These are phyloP conservation scores for Pasiphila rectangulata DNA, from an alignment of 2,888 invertebrate genomes.

Conservation along the genomic window DNA sequence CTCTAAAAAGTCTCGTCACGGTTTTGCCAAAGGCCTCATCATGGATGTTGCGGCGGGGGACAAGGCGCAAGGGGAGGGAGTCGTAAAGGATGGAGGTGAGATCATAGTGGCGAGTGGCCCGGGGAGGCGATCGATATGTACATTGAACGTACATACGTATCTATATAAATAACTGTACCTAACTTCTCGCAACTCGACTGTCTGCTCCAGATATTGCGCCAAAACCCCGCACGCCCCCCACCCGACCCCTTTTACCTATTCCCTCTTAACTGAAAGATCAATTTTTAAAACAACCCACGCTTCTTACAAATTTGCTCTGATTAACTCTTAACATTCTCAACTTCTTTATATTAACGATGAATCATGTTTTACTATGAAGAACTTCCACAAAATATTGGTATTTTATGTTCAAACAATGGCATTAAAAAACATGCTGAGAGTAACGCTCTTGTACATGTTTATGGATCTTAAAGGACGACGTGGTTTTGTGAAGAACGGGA, in stretches of 20 bases:
- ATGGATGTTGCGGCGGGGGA: constrained; percentile 62
- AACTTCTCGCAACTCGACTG: constrained; percentile 78
- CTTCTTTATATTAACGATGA: neutral
- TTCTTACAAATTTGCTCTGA: constrained; percentile 15
- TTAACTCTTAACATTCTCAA: neutral
- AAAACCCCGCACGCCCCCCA: constrained; percentile 64
- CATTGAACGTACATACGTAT: constrained; percentile 79
- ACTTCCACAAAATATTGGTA: too few relatives aligned
- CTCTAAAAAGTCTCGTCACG: constrained; percentile 37
- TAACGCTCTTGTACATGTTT: too few relatives aligned
- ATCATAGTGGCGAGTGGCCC: constrained; percentile 80
- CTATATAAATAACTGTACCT: constrained; percentile 77
- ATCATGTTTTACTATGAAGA: neutral
- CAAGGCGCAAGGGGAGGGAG: constrained; percentile 53
- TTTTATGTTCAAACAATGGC: too few relatives aligned
- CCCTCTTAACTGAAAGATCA: constrained; percentile 45
- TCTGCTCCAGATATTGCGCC: constrained; percentile 79
- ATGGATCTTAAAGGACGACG: too few relatives aligned
- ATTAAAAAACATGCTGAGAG: too few relatives aligned
- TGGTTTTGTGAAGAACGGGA: too few relatives aligned
- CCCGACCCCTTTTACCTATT: constrained; percentile 55
- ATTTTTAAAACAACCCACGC: constrained; percentile 37
- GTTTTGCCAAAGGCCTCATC: constrained; percentile 57
- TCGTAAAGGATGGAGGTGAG: constrained; percentile 79
- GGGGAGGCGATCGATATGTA: constrained; percentile 81